Base-by-base conservation (phyloP, 2,113 vertebrate species). In the Oncorhynchus keta region DNA sequence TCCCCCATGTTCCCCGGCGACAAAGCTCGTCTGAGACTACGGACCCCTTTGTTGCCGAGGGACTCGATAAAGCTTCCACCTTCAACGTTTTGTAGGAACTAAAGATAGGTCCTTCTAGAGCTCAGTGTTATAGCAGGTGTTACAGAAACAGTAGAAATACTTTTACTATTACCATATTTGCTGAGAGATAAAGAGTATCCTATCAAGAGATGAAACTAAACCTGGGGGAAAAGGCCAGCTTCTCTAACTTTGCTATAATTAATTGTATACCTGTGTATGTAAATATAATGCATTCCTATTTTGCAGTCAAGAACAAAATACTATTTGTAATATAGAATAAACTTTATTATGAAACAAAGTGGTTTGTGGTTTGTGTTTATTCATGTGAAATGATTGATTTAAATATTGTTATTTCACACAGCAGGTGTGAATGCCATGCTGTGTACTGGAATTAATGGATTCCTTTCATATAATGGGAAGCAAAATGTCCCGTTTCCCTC, bases 251-350 rank as follows among this genome's bases (percentile, higher is more conserved):
- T 98, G 96, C 99, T 98, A 99, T 96, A 99, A 98, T 98, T 98
- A 98, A 98, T 99, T 99, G 97, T 99, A 99, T 98, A 99, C 98
- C 97, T 98, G 98, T 99, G 97, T 99, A 98, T 99, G 98, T 99
- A 99, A 99, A 99, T 99, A 99, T 96, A 97, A 99, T 97, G 97
- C 98, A 97, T 98, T 99, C 98, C 97, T 99, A 99, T 99, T 99
- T 99, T 99, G 97, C 98, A 99, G 97, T 98, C 96, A 95, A 99
- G 95, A 98, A 97, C 94, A 97, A 97, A 95, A 96, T 93, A 95
- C 92, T 99, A 99, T 99, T 99, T 99, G 97, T 99, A 99, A 98
- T 97, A 99, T 99, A 99, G 96, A 99, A 98, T 98, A 99, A 99
- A 99, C 97, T 99, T 99, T 99, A 99, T 99, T 99, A 97, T 96